Base-by-base conservation (phyloP, 64 coral and sea anemone species). In the Pocillopora damicornis region DNA sequence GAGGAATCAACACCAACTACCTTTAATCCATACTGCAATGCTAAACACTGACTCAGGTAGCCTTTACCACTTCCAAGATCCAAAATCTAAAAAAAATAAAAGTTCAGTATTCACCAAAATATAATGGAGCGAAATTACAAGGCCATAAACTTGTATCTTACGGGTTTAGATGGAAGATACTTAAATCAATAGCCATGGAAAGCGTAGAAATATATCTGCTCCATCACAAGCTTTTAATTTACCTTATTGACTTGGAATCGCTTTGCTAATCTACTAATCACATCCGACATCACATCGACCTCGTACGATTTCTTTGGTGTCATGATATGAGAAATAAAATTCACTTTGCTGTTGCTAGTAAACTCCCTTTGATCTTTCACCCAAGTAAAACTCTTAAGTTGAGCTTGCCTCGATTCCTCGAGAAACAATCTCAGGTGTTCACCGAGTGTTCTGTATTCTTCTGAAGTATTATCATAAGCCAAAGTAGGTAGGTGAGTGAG, bases 51-150 rank as follows among this genome's bases (percentile, higher is more conserved):
- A 88, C 94, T 97, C 34, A 97, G 91, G 76, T 97, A 97, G 0
- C 94, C 94, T 90, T 97, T 97, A 7, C 94, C 94, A 67, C 94
- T 97, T 16, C 94, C 94, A 67, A 97, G 94, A 80, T 97, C 94
- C 76, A 97, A 58, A 60, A 97, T 79, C 94, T 97, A 15, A 0
- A 64, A 76, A 15, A 20, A 18, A 38, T 14, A 42, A 13, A 35
- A 74, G 42, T 51, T 4, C 42, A 4, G 42, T 51, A 51, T 51
- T 7, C 2, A 51, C 42, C 42, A 51, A 51, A 51, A 51, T 51
- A 51, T 0, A 51, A 7, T 4, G 42, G 42, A 51, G 42, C 42
- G 7, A 51, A 7, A 4, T 51, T 51, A 51, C 42, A 51, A 51
- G 42, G 42, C 42, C 42, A 51, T 7, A 51, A 51, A 51, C 2